Percentiles rank a stretch among this genome's conserved stretches.
Evolutionary conservation across 2,888 invertebrate species (phyloP).

Genomic region (Plebejus melissa): DNA sequence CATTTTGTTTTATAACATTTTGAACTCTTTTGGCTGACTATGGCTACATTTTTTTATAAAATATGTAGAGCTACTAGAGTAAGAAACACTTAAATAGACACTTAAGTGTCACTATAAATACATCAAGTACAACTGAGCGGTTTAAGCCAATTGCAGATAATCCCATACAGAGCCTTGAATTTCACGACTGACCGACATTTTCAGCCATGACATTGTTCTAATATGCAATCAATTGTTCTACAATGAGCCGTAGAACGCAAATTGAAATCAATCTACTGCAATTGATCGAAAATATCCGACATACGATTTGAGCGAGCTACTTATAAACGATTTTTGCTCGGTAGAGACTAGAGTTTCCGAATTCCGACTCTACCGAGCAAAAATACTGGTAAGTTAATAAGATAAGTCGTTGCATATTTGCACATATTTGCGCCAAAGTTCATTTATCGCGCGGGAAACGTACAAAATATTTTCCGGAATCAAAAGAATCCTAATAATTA

Average conservation of each 20-base stretch:
- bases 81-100: not conserved
- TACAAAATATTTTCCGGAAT: too few species aligned
- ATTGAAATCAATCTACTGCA: not conserved
- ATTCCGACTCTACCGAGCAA: too few species aligned
- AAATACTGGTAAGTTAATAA: too few species aligned
- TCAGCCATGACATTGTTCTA: constrained; percentile 26
- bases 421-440: too few species aligned
- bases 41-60: too few species aligned
- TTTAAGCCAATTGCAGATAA: constrained; percentile 17
- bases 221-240: not conserved
- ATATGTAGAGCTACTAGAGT: too few species aligned
- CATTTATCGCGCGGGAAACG: too few species aligned
- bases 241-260: not conserved
- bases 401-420: not conserved
- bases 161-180: constrained; percentile 43
- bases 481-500: too few species aligned
- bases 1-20: too few species aligned
- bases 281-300: not conserved
- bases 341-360: not conserved
- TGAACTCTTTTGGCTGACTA: too few species aligned
- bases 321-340: not conserved
- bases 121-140: not conserved
- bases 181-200: constrained; percentile 39
- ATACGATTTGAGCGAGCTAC: not conserved
- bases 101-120: constrained; percentile 1